Base-by-base conservation (phyloP, 2,888 invertebrate species). In the Palloptera scutellata region DNA sequence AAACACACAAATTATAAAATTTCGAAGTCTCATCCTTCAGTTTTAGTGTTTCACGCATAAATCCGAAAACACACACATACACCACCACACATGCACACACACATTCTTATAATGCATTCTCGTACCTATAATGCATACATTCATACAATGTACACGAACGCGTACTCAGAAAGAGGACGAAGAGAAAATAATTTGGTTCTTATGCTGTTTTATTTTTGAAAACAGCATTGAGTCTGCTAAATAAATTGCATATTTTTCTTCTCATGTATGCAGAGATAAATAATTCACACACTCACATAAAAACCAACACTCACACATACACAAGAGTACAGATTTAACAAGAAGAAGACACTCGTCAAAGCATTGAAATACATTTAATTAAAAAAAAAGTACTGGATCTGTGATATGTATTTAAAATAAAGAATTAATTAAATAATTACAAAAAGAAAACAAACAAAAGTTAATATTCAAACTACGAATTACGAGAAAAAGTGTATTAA, bases 351-450 rank as follows among this genome's bases (percentile, higher is more conserved):
- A 30, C 30, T 30, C 30, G 30, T 30, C 30, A 30, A 77, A 75
- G 76, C 74, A 77, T 73, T 77, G 74, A 75, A 78, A 78, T 78
- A 79, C 75, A 72, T 75, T 79, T 76, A 76, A 79, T 79, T 79
- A 78, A 77, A 75, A 77, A 73, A 79, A 79, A 81, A 81, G 82
- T 81, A 81, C 83, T 83, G 84, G 80, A 83, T 84, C 83, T 83
- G 83, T 83, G 83, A 83, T 83, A 83, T 83, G 84, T 84, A 83
- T 82, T 83, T 73, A 81, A 78, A 75, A 72, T 68, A 69, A 71
- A 74, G 64, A 74, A 30, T 58, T 30, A 53, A 20, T 62, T 57
- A 61, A 61, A 43, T 40, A 68, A 9, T 52, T 30, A 65, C 45
- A 42, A 69, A 74, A 62, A 61, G 59, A 70, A 66, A 69, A 60